These are phyloP conservation scores for Sipha maydis DNA, from an alignment of 2,888 invertebrate genomes.

Conservation along the genomic window DNA sequence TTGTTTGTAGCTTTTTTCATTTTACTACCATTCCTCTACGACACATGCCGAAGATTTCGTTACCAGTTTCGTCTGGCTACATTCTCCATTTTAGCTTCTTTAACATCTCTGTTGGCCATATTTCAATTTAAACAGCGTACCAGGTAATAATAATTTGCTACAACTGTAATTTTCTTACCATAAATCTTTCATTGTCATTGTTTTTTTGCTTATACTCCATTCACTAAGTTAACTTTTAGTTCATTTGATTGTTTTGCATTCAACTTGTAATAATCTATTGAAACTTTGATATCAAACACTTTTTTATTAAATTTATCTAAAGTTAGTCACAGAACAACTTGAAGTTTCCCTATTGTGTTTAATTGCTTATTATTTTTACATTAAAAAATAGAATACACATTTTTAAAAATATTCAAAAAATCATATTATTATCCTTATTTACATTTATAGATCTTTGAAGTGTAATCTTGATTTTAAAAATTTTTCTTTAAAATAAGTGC, in stretches of 20 bases:
- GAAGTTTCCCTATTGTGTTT: too few species aligned
- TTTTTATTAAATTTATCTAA: neutral
- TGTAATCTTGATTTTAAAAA: neutral
- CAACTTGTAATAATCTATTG: neutral
- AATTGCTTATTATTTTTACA: too few species aligned
- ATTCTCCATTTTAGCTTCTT: conserved; percentile 7
- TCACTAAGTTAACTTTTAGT: neutral
- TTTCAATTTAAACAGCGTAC: conserved; percentile 33
- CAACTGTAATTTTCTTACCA: neutral
- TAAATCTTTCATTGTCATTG: neutral
- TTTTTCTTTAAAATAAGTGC: too few species aligned
- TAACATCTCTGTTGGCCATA: conserved; percentile 31
- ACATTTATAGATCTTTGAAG: too few species aligned
- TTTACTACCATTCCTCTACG: conserved; percentile 40
- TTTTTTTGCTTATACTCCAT: neutral
- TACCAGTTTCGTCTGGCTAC: conserved; percentile 40
- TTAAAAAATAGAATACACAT: too few species aligned
- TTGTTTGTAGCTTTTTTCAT: conserved; percentile 41
- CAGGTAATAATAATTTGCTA: conserved; percentile 6
- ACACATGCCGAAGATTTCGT: conserved; percentile 18
- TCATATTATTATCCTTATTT: too few species aligned
- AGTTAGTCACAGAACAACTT: neutral
- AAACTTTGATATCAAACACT: neutral
- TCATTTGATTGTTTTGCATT: neutral
- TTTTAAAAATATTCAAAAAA: too few species aligned